Conservation (phyloP, 2,113 vertebrate species). For the Ptilorrhoa leucosticta region DNA sequence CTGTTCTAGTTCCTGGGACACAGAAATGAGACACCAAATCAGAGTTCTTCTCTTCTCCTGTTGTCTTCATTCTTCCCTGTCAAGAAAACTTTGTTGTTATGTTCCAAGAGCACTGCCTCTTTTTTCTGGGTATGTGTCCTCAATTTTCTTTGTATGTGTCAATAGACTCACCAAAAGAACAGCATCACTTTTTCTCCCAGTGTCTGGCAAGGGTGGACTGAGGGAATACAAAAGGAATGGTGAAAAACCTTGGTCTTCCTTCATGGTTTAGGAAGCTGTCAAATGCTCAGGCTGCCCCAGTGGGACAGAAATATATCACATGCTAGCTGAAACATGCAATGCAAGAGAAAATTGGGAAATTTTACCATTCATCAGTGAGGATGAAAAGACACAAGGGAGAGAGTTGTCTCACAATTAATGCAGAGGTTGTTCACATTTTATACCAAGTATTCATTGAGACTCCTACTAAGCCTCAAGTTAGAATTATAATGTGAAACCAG, state of each 20-base stretch:
- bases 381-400: not conserved
- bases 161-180: not conserved
- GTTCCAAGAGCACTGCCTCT: not conserved
- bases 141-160: not conserved
- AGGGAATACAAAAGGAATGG: not conserved
- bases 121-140: not conserved
- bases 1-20: not conserved
- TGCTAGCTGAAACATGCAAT: slow-evolving; percentile 5
- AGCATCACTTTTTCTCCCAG: not conserved
- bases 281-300: not conserved
- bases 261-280: not conserved
- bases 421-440: not conserved
- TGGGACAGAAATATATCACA: slow-evolving; percentile 10
- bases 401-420: not conserved
- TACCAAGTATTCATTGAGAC: not conserved
- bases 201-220: not conserved
- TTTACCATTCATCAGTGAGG: not conserved
- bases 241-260: not conserved
- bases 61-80: not conserved
- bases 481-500: not conserved
- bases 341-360: slow-evolving; percentile 5
- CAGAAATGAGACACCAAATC: not conserved
- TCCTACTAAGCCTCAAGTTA: not conserved
- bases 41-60: not conserved
- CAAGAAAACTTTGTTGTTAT: not conserved